A percentile compares a stretch with the other conserved stretches of the same genome.
Evolutionary conservation across 2,888 invertebrate species (phyloP).

Genomic region (Stenotaenia linearis): DNA sequence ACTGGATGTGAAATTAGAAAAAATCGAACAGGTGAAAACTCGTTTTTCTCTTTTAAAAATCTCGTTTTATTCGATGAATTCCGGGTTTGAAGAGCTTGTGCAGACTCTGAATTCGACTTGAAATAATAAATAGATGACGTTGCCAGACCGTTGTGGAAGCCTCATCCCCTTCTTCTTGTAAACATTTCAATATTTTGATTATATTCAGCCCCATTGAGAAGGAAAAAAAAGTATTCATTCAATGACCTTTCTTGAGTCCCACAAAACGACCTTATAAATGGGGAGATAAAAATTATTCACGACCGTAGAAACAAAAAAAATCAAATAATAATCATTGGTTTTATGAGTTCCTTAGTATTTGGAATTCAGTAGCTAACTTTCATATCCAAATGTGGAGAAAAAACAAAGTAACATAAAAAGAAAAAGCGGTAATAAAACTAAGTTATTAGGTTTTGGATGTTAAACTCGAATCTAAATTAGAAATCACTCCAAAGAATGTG

Average conservation of each 20-base stretch:
- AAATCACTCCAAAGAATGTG: too few relatives aligned
- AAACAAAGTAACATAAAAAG: too few relatives aligned
- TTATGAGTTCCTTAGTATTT: background rate
- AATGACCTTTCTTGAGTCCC: background rate
- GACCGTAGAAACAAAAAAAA: too few relatives aligned
- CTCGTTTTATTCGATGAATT: too few relatives aligned
- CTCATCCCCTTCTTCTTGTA: background rate
- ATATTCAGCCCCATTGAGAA: background rate
- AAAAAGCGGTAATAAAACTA: too few relatives aligned
- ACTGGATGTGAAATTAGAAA: constrained; percentile 37
- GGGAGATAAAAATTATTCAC: background rate
- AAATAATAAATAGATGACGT: background rate
- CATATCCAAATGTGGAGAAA: too few relatives aligned
- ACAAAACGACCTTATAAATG: background rate
- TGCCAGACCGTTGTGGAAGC: background rate
- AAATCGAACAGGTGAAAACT: constrained; percentile 36
- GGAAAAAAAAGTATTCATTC: background rate
- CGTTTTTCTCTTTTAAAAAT: background rate
- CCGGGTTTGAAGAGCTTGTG: too few relatives aligned
- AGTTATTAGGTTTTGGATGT: too few relatives aligned
- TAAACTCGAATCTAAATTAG: too few relatives aligned
- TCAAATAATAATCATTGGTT: too few relatives aligned
- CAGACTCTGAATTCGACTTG: background rate
- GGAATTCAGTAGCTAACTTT: too few relatives aligned
- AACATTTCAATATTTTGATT: background rate